phyloP scores from a whole-genome alignment of 2,113 vertebrate species.

The Osmerus mordax region DNA sequence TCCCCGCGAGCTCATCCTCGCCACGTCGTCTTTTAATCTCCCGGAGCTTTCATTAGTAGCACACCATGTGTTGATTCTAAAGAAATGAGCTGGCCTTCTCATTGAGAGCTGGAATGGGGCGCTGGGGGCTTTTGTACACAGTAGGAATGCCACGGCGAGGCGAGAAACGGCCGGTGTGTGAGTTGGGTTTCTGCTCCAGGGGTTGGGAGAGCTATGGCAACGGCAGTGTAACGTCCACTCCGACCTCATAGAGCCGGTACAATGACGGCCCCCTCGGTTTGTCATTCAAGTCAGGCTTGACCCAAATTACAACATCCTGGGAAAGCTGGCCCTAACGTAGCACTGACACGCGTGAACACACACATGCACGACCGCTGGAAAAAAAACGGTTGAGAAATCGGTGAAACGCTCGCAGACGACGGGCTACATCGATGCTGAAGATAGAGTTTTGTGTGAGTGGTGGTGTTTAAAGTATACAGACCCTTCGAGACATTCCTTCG shows the following conservation, averaged over 20 bases:
- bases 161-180: conserved; percentile 60
- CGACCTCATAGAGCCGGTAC: conserved; percentile 55
- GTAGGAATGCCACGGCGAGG: conserved; percentile 59
- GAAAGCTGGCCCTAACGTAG: conserved; percentile 49
- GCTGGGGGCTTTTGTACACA: conserved; percentile 58
- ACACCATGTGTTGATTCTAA: conserved; percentile 64
- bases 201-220: conserved; percentile 73
- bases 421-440: neutral
- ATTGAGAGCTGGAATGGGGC: conserved; percentile 61
- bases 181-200: conserved; percentile 64
- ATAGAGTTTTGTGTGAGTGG: too few species aligned
- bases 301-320: conserved; percentile 69
- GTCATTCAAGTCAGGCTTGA: conserved; percentile 75
- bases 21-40: conserved; percentile 62
- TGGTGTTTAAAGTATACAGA: too few species aligned
- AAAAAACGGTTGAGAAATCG: neutral
- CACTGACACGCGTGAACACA: conserved; percentile 10
- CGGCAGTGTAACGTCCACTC: conserved; percentile 60
- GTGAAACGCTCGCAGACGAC: neutral
- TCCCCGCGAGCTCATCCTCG: conserved; percentile 59
- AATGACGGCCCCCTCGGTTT: conserved; percentile 57
- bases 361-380: conserved; percentile 21
- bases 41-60: conserved; percentile 61
- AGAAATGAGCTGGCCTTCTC: conserved; percentile 64
- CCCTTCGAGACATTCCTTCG: too few species aligned